Evolutionary conservation across 1,140 invertebrate species (phyloP).

Genomic region (Heterodera schachtii): DNA sequence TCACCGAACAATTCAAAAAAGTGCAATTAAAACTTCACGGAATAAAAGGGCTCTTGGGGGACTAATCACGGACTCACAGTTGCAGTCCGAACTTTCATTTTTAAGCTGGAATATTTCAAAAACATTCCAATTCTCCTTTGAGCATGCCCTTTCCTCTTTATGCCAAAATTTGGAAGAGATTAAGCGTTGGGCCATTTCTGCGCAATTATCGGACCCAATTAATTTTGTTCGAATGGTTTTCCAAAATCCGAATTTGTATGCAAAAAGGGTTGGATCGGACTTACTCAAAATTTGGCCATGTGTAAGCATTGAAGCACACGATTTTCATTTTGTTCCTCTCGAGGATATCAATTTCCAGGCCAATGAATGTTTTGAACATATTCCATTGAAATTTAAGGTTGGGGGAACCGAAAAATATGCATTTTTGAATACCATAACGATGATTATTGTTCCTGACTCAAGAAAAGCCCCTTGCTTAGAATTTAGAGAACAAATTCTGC

Average conservation of each 20-base stretch:
- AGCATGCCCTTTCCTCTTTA: background rate
- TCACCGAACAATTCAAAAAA: background rate
- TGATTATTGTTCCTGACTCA: background rate
- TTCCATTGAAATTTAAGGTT: background rate
- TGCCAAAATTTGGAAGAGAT: background rate
- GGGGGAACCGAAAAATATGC: background rate
- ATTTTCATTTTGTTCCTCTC: background rate
- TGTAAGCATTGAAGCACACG: background rate
- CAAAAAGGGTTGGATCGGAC: background rate
- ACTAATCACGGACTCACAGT: background rate
- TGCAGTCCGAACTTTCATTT: constrained; percentile 1
- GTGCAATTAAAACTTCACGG: background rate
- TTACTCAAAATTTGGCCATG: constrained; percentile 15
- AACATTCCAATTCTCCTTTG: background rate
- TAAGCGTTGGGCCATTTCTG: background rate
- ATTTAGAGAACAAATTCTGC: background rate
- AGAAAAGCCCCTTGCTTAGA: background rate
- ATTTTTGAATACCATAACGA: background rate
- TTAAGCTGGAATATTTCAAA: background rate
- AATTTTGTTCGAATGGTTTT: background rate
- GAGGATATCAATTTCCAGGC: background rate
- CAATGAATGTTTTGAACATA: background rate
- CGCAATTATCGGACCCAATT: background rate
- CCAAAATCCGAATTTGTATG: constrained; percentile 1
- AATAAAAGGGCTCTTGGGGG: background rate